Base-by-base conservation (phyloP, 2,797 vertebrate species). In the Rousettus madagascariensis region DNA sequence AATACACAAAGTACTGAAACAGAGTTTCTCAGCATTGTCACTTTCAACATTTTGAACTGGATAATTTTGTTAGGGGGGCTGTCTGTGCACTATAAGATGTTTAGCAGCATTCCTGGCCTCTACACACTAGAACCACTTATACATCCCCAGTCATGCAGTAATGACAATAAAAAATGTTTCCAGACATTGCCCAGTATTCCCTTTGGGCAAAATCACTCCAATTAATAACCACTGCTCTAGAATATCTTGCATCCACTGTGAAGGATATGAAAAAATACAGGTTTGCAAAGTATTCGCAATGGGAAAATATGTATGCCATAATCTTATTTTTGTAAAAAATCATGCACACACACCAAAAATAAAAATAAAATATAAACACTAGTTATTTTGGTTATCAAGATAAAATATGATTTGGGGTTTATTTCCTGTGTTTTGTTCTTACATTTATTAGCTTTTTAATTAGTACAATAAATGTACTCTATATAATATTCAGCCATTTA, bases 241-340 rank as follows among this genome's bases (percentile, higher is more conserved):
- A 51, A 38, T 93, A 78, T 78, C 87, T 94, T 82, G 46, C 8
- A 59, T 83, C 53, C 6, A 5, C 41, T 92, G 30, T 83, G 28
- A 95, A 94, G 20, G 26, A 41, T 8, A 78, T 49, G 46, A 33
- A 57, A 28, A 28, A 72, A 92, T 43, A 53, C 5, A 66, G 16
- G n/a, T 72, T 78, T 87, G 4, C 15, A 88, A 65, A 85, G 68
- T 92, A 9, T 90, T 71, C 28, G 30, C 30, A 86, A 1, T 83
- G 30, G 20, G 30, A 71, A 90, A 82, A 38, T 82, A n/a, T 20
- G 8, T 33, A 36, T 22, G 38, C 26, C 16, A 38, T 71, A 43
- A 94, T 57, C 46, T 69, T 43, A 86, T 77, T 80, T 86, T 85
- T 89, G 33, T 57, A 53, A 89, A 79, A 91, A 41, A 38, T 38